phyloP scores from a whole-genome alignment of 2,113 vertebrate species.

The Cheilinus undulatus region DNA sequence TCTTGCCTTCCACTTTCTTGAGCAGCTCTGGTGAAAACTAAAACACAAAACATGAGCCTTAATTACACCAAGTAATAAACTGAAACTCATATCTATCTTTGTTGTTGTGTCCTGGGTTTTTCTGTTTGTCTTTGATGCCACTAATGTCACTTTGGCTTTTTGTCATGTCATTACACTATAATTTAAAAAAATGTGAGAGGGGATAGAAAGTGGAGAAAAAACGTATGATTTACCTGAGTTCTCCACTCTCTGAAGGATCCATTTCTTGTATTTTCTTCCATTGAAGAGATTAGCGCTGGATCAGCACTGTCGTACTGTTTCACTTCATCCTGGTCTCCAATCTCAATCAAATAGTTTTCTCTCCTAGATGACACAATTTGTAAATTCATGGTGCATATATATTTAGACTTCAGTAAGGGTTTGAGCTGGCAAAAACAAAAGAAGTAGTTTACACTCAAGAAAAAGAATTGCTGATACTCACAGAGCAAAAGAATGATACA shows the following conservation, averaged over 20 bases:
- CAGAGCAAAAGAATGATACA: no score
- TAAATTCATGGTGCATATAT: background rate
- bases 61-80: background rate
- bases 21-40: slow-evolving; percentile 65
- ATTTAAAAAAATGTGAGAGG: no score
- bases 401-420: no score
- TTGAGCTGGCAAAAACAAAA: background rate
- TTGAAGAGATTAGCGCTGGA: slow-evolving; percentile 8
- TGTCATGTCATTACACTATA: no score
- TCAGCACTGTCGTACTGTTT: slow-evolving; percentile 26
- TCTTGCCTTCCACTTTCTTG: slow-evolving; percentile 41
- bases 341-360: slow-evolving; percentile 52
- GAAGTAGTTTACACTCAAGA: background rate
- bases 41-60: background rate
- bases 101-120: no score
- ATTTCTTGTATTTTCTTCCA: slow-evolving; percentile 9
- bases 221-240: slow-evolving; percentile 56
- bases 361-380: slow-evolving; percentile 34
- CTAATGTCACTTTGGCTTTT: no score
- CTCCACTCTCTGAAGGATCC: slow-evolving; percentile 63
- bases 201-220: no score
- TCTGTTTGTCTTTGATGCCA: no score
- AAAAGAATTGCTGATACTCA: no score
- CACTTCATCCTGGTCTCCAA: slow-evolving; percentile 48
- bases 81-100: no score